phyloP scores from a whole-genome alignment of 2,888 invertebrate species.

The Phymatocera aterrima region DNA sequence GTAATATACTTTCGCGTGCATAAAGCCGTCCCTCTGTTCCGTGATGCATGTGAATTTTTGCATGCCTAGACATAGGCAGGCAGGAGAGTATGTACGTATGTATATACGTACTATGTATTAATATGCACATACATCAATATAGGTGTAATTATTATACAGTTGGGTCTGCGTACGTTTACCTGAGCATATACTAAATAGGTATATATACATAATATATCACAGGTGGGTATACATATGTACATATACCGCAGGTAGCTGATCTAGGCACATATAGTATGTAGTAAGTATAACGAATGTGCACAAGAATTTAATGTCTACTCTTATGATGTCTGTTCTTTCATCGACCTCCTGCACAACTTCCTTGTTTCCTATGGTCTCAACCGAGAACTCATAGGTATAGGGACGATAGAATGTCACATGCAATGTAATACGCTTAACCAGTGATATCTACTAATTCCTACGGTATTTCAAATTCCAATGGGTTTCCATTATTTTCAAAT shows the following conservation, averaged over 20 bases:
- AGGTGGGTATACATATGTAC: not conserved
- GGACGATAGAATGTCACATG: not conserved
- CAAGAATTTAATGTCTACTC: conserved; percentile 30
- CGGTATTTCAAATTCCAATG: not conserved
- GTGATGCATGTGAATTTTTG: not conserved
- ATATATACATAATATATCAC: not conserved
- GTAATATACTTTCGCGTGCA: conserved; percentile 34
- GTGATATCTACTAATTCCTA: too few relatives aligned
- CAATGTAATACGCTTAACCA: conserved; percentile 2
- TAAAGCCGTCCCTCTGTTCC: not conserved
- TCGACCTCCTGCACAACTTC: too few relatives aligned
- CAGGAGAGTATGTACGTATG: not conserved
- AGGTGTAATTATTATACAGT: conserved; percentile 26
- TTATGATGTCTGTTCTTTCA: conserved; percentile 4
- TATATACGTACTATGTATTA: conserved; percentile 15
- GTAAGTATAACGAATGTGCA: not conserved
- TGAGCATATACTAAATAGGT: not conserved
- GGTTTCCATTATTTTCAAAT: not conserved
- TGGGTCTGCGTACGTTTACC: conserved; percentile 18
- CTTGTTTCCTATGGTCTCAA: conserved; percentile 17
- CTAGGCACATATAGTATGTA: too few relatives aligned
- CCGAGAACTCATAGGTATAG: not conserved
- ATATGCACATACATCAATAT: conserved; percentile 20
- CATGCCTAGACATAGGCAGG: not conserved
- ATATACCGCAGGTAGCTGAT: too few relatives aligned